Evolutionary conservation across 2,113 vertebrate species (phyloP), one percentile per base, ranked within the genome.

Genomic region (Ctenomys sociabilis): DNA sequence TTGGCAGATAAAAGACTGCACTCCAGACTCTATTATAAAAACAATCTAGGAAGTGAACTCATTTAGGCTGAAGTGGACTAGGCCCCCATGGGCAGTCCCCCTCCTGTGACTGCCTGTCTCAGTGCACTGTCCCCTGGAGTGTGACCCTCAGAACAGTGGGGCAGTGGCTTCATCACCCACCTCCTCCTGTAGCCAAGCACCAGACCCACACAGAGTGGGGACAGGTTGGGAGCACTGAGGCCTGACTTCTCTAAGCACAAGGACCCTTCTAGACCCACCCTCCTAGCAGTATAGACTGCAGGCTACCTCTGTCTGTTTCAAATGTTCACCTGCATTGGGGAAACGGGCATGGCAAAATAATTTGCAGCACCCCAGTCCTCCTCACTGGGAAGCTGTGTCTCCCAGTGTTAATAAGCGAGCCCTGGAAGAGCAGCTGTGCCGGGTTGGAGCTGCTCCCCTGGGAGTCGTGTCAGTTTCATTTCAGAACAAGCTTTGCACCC

Each of bases 401-500:
- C 96, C 97, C 97, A 90, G 85, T 93, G 92, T 91, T 96, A 96
- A 96, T 73, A 68, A 92, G 66, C 64, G 85, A 95, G 68, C 96
- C 93, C 91, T 43, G 80, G 73, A 75, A 64, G 66, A 95, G 54
- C 90, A 91, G 80, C 68, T 40, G 94, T 86, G 82, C 96, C 94
- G 97, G 97, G 93, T 85, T 85, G 88, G 86, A 98, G 96, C 91
- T 96, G 86, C 92, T 95, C 87, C 81, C 32, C 90, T 93, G 94
- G 73, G 94, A 85, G 80, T 96, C 96, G 96, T 37, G 82, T 63
- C 82, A 77, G 37, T 90, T 97, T 97, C 96, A 95, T 97, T 98
- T 97, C 96, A 81, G 96, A 96, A 97, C 95, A 97, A 96, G 95
- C 90, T 97, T 89, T 35, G 22, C 95, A 95, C 92, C 97, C 68